Conservation (phyloP, 2,888 invertebrate species). For the Bombylius discolor region DNA sequence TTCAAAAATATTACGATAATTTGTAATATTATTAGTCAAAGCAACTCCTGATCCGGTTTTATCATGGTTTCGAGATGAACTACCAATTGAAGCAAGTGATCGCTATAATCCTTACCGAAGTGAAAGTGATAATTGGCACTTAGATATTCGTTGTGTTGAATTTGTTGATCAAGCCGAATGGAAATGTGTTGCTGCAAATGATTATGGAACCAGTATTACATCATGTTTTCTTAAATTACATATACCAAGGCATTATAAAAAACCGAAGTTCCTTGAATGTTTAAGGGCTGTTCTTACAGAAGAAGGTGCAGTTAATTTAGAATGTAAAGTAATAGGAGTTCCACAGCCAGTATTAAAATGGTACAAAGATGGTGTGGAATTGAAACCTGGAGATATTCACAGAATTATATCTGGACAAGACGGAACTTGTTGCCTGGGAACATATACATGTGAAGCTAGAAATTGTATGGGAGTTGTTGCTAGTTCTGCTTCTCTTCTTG, state of each 20-base stretch:
- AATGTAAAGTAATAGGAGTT: conserved; percentile 85
- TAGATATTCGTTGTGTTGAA: conserved; percentile 62
- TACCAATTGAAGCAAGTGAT: conserved; percentile 54
- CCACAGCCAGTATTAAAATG: conserved; percentile 82
- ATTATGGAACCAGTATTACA: conserved; percentile 78
- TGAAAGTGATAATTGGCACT: conserved; percentile 55
- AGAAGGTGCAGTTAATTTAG: conserved; percentile 77
- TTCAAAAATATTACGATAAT: background rate
- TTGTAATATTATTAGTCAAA: conserved; percentile 43
- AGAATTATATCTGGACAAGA: conserved; percentile 81
- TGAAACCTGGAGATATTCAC: conserved; percentile 85
- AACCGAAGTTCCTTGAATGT: conserved; percentile 75
- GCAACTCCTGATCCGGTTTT: conserved; percentile 68
- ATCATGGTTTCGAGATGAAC: conserved; percentile 80
- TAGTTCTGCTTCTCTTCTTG: conserved; percentile 75
- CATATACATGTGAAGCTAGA: conserved; percentile 79
- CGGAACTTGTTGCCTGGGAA: conserved; percentile 79
- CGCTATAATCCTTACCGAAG: conserved; percentile 57
- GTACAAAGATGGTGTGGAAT: conserved; percentile 82
- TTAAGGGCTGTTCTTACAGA: conserved; percentile 73
- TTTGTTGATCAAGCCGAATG: conserved; percentile 81
- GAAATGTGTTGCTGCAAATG: conserved; percentile 82
- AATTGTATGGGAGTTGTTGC: conserved; percentile 86
- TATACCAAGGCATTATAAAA: conserved; percentile 80
- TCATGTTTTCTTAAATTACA: conserved; percentile 73